Evolutionary conservation across 37 sponge, comb jelly and placozoan genomes (phyloP), one percentile per base, ranked within the genome.

Genomic region (Chondrosia reniformis): DNA sequence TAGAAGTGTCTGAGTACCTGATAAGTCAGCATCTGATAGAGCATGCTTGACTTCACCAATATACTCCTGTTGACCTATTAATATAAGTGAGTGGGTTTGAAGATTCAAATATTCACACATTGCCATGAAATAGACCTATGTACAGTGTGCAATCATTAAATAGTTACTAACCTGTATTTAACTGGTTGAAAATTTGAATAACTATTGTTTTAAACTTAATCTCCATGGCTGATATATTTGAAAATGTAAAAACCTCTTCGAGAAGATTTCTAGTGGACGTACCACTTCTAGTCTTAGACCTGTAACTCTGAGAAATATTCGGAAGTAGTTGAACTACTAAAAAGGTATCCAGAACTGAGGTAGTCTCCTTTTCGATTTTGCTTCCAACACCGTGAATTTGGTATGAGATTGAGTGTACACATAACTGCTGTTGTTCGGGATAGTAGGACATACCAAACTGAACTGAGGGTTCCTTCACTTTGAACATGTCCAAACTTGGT

Each of bases 161-260:
- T n/a, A n/a, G n/a, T n/a, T n/a, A n/a, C n/a, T n/a, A n/a, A n/a
- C n/a, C 74, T 44, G 63, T 34, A 42, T 27, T 32, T 28, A 84
- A 36, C 61, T 46, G 9, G 63, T 75, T 30, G 76, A 64, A 22
- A 76, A 76, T 55, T 65, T 76, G 45, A 76, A 74, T 31, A 76
- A 25, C 43, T 41, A 88, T 22, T 10, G 59, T 75, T 55, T 83
- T 84, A 30, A 57, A 62, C 32, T 56, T 42, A 17, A 76, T 21
- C 45, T 83, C 67, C 69, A 46, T 40, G 12, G 37, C 69, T 21
- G 56, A 64, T 3, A 83, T 74, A 58, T 77, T 59, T 28, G 67
- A 17, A 46, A 91, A 91, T 33, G 77, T 82, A 81, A 91, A 91
- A 31, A 78, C 73, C 69, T 91, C 88, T 46, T 81, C 63, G n/a